phyloP scores from a whole-genome alignment of 2,797 vertebrate species.

The Sebastes vulpes region DNA sequence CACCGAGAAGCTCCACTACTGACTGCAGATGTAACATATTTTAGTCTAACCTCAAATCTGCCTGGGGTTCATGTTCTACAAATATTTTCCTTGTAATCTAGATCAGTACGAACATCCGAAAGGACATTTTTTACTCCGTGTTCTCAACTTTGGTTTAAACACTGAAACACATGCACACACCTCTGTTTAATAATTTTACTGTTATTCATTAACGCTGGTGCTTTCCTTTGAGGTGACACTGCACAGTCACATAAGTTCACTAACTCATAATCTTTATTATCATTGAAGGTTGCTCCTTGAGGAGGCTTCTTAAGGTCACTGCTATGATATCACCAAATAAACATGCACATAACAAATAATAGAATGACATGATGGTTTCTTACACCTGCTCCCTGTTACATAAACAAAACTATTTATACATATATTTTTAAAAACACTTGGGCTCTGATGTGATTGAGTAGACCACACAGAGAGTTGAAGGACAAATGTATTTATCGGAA shows the following conservation, averaged over 20 bases:
- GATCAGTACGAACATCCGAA: conserved; percentile 80
- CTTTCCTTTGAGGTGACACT: conserved; percentile 50
- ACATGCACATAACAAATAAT: conserved; percentile 24
- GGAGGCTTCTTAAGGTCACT: not conserved
- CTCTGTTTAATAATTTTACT: conserved; percentile 61
- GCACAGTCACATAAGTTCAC: conserved; percentile 9
- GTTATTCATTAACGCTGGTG: conserved; percentile 66
- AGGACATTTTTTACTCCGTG: conserved; percentile 72
- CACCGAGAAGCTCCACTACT: conserved; percentile 55
- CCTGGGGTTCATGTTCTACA: conserved; percentile 83
- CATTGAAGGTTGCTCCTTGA: not conserved
- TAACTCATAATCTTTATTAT: conserved; percentile 4
- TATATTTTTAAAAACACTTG: not conserved
- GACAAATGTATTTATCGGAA: conserved; percentile 76
- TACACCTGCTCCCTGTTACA: conserved; percentile 53
- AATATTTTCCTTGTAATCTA: conserved; percentile 88
- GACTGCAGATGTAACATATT: conserved; percentile 82
- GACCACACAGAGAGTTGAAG: conserved; percentile 82
- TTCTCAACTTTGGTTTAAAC: conserved; percentile 57
- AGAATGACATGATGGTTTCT: not conserved
- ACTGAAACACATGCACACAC: conserved; percentile 34
- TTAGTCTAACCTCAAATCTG: conserved; percentile 78
- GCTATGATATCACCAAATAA: conserved; percentile 1
- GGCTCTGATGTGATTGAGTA: conserved; percentile 59
- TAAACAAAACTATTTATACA: conserved; percentile 15